These are phyloP conservation scores for Limnodromus scolopaceus DNA, from an alignment of 2,797 vertebrate genomes.

Conservation along the genomic window DNA sequence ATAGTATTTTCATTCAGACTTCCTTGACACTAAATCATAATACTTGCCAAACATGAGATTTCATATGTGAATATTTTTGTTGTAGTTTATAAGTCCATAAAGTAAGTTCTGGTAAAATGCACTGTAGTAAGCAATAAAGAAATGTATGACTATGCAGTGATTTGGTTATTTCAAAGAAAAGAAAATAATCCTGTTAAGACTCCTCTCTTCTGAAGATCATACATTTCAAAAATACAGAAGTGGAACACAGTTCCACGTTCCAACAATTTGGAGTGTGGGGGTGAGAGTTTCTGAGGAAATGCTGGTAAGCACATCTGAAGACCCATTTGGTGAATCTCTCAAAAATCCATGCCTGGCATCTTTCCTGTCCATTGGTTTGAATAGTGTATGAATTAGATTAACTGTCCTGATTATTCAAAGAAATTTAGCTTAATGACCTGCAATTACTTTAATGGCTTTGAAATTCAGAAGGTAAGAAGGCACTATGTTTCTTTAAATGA, in stretches of 20 bases:
- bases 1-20: not conserved
- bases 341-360: not conserved
- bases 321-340: not conserved
- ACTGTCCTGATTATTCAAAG: constrained; percentile 72
- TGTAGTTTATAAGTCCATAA: not conserved
- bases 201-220: not conserved
- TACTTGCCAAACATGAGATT: not conserved
- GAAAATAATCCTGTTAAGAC: not conserved
- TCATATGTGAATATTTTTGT: not conserved
- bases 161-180: not conserved
- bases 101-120: not conserved
- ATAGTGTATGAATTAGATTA: constrained; percentile 71
- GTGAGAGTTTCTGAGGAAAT: not conserved
- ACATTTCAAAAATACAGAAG: not conserved
- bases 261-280: not conserved
- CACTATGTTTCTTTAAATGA: constrained; percentile 75
- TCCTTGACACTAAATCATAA: not conserved
- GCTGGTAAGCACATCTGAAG: not conserved
- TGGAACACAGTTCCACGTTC: not conserved
- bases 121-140: not conserved
- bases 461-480: constrained; percentile 78
- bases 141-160: not conserved
- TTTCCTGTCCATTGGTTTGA: constrained; percentile 45
- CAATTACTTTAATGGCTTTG: constrained; percentile 78
- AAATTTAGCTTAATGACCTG: constrained; percentile 77